Base-by-base conservation (phyloP, 2,113 vertebrate genomes). In the Urocolius indicus region DNA sequence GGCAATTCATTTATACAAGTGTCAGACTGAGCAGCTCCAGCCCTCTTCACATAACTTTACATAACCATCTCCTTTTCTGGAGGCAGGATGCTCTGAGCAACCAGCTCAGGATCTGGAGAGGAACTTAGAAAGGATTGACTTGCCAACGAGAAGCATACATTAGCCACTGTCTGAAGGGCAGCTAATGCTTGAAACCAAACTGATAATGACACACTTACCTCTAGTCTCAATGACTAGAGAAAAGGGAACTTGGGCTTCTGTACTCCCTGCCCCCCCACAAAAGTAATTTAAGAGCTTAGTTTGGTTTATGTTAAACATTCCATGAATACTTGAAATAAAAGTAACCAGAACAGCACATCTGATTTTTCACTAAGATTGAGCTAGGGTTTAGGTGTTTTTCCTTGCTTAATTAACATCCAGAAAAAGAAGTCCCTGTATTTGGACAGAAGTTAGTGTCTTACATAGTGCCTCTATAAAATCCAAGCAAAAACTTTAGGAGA, bases 371-470 rank as follows among this genome's bases (percentile, higher is more conserved):
- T 2, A 15, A 52, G 16, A 4, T 0, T 8, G 18, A 62, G 45
- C 17, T 54, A 3, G 21, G 1, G 27, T 11, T 62, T 2, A 6
- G 19, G 19, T 21, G 12, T 0, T 24, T 21, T 19, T 43, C 43
- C 78, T 52, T 23, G 2, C 34, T 63, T 45, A 16, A 55, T 26
- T 13, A 29, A 10, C 14, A 14, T 6, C 8, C 19, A 20, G 62
- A 22, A 11, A 86, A 30, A 11, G 57, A 54, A 49, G 7, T 26
- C 38, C 13, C 45, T 10, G 27, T 26, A 32, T 10, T 17, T 12
- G 26, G 58, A 23, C 62, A 58, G 43, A 55, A 29, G 4, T 11
- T 57, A 2, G 4, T 36, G 27, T 43, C 61, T 26, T 17, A 85
- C 43, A 16, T 34, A 78, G 27, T n/a, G 41, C 18, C 32, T 23